These are phyloP conservation scores for Plestiodon gilberti DNA, from an alignment of 2,113 vertebrate species.

Conservation along the genomic window DNA sequence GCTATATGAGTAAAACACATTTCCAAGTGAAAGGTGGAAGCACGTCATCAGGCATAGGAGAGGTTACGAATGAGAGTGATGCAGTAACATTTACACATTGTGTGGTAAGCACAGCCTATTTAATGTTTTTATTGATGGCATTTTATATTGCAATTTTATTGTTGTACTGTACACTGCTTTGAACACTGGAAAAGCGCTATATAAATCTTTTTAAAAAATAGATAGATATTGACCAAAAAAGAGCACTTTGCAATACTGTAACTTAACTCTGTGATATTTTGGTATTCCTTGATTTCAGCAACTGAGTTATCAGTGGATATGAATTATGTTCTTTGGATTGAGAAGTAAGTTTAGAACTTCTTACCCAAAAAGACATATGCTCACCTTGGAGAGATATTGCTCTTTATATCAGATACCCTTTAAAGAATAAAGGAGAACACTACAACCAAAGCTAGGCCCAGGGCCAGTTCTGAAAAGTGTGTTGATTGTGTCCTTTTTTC, in stretches of 20 bases:
- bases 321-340: not conserved
- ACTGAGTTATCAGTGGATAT: not conserved
- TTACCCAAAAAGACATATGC: not conserved
- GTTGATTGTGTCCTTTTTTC: not conserved
- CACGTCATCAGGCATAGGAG: slow-evolving; percentile 17
- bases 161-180: too few relatives aligned
- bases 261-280: not conserved
- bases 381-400: not conserved
- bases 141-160: too few relatives aligned
- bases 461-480: not conserved
- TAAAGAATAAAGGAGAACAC: not conserved
- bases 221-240: too few relatives aligned
- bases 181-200: too few relatives aligned
- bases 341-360: not conserved
- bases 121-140: not conserved
- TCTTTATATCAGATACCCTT: not conserved
- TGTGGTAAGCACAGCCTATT: slow-evolving; percentile 73
- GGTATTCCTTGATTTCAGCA: slow-evolving; percentile 5
- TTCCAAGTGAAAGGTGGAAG: slow-evolving; percentile 64
- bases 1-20: slow-evolving; percentile 78
- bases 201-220: too few relatives aligned
- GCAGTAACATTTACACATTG: slow-evolving; percentile 34
- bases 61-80: slow-evolving; percentile 9
- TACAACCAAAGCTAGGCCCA: not conserved
- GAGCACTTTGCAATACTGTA: not conserved